Evolutionary conservation across 2,888 invertebrate species (phyloP).

Genomic region (Troides oblongomaculatus): DNA sequence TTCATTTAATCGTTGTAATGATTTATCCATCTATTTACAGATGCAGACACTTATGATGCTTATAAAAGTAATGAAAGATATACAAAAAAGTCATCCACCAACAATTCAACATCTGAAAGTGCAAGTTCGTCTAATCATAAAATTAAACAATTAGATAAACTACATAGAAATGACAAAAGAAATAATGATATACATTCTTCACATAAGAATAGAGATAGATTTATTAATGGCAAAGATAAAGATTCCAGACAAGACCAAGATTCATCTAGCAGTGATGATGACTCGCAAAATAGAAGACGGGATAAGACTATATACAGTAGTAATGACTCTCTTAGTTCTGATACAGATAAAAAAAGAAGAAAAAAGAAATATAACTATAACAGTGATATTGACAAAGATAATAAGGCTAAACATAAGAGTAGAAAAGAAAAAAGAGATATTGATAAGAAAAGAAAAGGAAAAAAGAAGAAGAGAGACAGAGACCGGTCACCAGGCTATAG

Average conservation of each 20-base stretch:
- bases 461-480: slow-evolving; percentile 76
- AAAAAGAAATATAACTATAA: slow-evolving; percentile 45
- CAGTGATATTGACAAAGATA: slow-evolving; percentile 44
- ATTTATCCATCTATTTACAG: slow-evolving; percentile 62
- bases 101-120: slow-evolving; percentile 40
- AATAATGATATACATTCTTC: slow-evolving; percentile 35
- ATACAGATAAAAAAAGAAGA: slow-evolving; percentile 44
- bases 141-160: slow-evolving; percentile 39
- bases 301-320: slow-evolving; percentile 47
- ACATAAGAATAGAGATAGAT: slow-evolving; percentile 41
- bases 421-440: slow-evolving; percentile 72
- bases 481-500: slow-evolving; percentile 75
- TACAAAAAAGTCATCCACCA: slow-evolving; percentile 49
- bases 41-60: slow-evolving; percentile 85
- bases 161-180: slow-evolving; percentile 34
- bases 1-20: no score
- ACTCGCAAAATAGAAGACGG: slow-evolving; percentile 37
- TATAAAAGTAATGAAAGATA: slow-evolving; percentile 78
- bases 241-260: slow-evolving; percentile 39
- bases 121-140: slow-evolving; percentile 46
- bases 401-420: slow-evolving; percentile 56
- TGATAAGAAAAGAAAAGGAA: slow-evolving; percentile 80
- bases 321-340: slow-evolving; percentile 54
- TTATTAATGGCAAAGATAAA: slow-evolving; percentile 46
- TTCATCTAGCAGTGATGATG: slow-evolving; percentile 44